Percentiles rank a stretch among this genome's conserved stretches.
Conservation (phyloP, 2,797 vertebrate genomes). For the Microhierax caerulescens region DNA sequence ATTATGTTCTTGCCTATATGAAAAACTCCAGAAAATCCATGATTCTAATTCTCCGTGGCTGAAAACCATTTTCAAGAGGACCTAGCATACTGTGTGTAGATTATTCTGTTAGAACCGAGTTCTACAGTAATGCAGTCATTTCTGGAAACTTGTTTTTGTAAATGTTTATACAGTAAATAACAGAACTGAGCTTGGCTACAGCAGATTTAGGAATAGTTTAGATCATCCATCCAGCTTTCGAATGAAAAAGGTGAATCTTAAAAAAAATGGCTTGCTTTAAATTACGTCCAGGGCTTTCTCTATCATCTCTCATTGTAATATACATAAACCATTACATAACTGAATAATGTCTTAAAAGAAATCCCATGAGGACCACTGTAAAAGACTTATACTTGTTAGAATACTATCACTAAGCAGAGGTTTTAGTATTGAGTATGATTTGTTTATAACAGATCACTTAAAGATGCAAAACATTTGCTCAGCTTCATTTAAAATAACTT, state of each 20-base stretch:
- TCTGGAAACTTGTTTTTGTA: not conserved
- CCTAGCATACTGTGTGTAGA: not conserved
- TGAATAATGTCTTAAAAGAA: not conserved
- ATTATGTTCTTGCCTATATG: not conserved
- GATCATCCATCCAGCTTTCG: not conserved
- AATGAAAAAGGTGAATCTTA: not conserved
- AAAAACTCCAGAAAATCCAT: not conserved
- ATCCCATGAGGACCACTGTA: not conserved
- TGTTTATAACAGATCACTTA: not conserved
- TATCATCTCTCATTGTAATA: not conserved
- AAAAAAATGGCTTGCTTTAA: not conserved
- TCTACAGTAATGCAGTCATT: not conserved
- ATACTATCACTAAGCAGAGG: not conserved
- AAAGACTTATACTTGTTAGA: not conserved
- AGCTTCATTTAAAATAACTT: not conserved
- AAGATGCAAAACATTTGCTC: not conserved
- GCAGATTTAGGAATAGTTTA: not conserved
- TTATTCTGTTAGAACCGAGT: not conserved
- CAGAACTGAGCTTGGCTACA: not conserved
- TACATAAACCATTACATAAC: not conserved
- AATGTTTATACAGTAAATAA: not conserved
- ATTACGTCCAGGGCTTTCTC: not conserved
- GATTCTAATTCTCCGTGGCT: not conserved
- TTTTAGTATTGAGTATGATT: not conserved
- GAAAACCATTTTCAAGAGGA: not conserved